Evolutionary conservation across 2,113 vertebrate genomes (phyloP).

Genomic region (Bungarus multicinctus): DNA sequence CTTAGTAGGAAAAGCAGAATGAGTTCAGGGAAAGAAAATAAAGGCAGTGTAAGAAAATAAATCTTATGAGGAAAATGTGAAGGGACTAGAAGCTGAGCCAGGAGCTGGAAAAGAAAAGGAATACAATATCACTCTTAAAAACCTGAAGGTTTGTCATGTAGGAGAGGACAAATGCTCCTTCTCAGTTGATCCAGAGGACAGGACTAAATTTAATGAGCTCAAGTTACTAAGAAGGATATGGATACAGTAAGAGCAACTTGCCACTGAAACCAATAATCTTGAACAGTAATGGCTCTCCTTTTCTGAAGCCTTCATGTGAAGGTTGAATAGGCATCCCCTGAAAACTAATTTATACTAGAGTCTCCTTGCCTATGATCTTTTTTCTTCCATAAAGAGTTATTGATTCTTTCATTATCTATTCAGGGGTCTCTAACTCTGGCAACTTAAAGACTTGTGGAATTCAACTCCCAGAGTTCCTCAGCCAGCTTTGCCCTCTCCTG

Average conservation of each 20-base stretch:
- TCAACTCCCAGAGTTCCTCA: no score
- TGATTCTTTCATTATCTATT: neutral
- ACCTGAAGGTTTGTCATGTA: neutral
- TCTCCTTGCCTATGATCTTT: neutral
- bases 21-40: neutral
- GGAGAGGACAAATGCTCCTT: neutral
- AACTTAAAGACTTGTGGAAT: no score
- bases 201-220: neutral
- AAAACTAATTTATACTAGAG: neutral
- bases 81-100: neutral
- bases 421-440: neutral
- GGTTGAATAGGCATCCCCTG: neutral
- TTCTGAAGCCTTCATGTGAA: neutral
- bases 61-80: neutral
- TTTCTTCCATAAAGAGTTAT: neutral
- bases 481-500: neutral
- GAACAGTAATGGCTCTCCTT: neutral
- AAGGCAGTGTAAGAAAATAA: neutral
- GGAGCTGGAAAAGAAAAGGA: neutral
- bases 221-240: neutral
- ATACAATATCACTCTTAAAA: neutral
- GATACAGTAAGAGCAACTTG: neutral
- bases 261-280: neutral
- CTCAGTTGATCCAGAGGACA: neutral
- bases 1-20: neutral